Base-by-base conservation (phyloP, 2,888 invertebrate species). In the Drosophila cracens region DNA sequence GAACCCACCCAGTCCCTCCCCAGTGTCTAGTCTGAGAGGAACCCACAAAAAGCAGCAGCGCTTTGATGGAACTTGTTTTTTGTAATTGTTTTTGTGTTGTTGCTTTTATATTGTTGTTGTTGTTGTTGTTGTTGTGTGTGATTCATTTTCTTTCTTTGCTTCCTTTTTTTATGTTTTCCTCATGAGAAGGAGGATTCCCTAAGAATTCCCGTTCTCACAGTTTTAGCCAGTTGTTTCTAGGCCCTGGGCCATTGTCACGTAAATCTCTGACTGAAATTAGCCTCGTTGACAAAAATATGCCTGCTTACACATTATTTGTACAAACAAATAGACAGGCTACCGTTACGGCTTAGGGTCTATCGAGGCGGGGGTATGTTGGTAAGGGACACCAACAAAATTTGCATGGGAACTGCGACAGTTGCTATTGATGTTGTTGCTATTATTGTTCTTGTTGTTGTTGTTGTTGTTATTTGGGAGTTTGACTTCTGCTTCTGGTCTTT, bases 261-360 rank as follows among this genome's bases (percentile, higher is more conserved):
- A 89, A 89, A 90, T 87, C 87, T 89, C 79, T 78, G 89, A 82
- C 89, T 82, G 81, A 83, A 90, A 90, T 87, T 90, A 90, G 87
- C 84, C 89, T 82, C 84, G 89, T 89, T 90, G 89, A 90, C 87
- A 86, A 90, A 89, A 87, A 89, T 87, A 90, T 87, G 85, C 88
- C 85, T 85, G 90, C 90, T 89, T 89, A 87, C 90, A 85, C 90
- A 89, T 85, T 89, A 85, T 89, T 87, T 89, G 85, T 84, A 89
- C 79, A 84, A 82, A 89, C 79, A 87, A 75, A 82, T 87, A 84
- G 88, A 77, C 76, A 76, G 83, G 60, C 75, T 64, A 79, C 79
- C 65, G 82, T 78, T 79, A 76, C 73, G 76, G 70, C 60, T n/a
- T 16, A 31, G 18, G 31, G 25, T 34, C 46, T 40, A 16, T 1